Conservation (phyloP, 1,140 invertebrate species). For the Lanistes nyassanus region DNA sequence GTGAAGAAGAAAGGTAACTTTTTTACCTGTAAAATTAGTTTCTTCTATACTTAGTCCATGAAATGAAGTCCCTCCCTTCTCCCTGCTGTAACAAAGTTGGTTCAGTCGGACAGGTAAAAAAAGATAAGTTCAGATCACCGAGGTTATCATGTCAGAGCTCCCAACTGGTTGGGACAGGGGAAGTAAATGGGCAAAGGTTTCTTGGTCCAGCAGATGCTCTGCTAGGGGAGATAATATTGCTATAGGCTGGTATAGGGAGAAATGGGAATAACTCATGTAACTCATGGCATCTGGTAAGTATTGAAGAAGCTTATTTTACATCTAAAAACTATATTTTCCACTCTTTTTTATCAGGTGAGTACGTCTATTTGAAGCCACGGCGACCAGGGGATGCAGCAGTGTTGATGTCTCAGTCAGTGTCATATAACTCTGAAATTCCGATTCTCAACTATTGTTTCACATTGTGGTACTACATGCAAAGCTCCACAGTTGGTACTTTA, state of each 20-base stretch:
- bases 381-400: constrained; percentile 41
- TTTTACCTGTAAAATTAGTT: too few relatives aligned
- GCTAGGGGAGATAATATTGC: not conserved
- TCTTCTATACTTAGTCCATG: too few relatives aligned
- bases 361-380: constrained; percentile 51
- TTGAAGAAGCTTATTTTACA: too few relatives aligned
- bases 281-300: too few relatives aligned
- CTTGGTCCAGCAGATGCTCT: not conserved
- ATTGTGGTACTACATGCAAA: constrained; percentile 83
- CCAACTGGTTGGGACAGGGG: not conserved
- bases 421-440: constrained; percentile 28
- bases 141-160: too few relatives aligned
- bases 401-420: constrained; percentile 43
- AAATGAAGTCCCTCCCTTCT: too few relatives aligned
- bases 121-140: too few relatives aligned
- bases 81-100: too few relatives aligned
- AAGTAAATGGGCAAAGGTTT: not conserved
- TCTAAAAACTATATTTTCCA: too few relatives aligned
- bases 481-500: constrained; percentile 59
- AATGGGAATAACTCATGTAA: too few relatives aligned
- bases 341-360: constrained; percentile 49
- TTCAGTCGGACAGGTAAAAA: too few relatives aligned
- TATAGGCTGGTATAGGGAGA: not conserved
- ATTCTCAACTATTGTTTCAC: constrained; percentile 42
- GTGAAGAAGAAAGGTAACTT: too few relatives aligned